Conservation (phyloP, 2,797 vertebrate genomes). For the Denticeps clupeoides region DNA sequence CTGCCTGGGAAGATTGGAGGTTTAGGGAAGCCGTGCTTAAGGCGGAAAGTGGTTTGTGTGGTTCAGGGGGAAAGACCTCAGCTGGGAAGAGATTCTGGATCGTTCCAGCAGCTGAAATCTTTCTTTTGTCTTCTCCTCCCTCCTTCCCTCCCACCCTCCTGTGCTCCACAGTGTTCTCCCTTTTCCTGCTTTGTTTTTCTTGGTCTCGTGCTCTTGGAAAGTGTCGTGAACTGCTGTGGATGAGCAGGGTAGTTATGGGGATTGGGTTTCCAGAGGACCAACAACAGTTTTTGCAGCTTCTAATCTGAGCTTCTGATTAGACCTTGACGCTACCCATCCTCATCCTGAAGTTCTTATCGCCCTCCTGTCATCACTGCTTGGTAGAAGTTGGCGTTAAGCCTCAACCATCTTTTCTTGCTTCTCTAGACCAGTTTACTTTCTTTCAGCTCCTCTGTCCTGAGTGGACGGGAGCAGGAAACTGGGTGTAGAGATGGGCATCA, state of each 20-base stretch:
- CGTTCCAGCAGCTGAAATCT: too few relatives aligned
- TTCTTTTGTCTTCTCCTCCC: neutral
- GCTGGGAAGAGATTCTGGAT: too few relatives aligned
- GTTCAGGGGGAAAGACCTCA: too few relatives aligned
- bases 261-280: neutral
- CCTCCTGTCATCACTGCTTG: too few relatives aligned
- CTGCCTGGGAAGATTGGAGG: too few relatives aligned
- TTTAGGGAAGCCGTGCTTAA: too few relatives aligned
- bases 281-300: neutral
- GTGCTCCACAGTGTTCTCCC: neutral
- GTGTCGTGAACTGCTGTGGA: slow-evolving; percentile 7
- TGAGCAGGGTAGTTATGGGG: neutral
- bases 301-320: neutral
- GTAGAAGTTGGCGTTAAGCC: too few relatives aligned
- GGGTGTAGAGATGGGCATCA: neutral
- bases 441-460: neutral
- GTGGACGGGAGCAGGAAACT: neutral
- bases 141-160: neutral
- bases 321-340: too few relatives aligned
- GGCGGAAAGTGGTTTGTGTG: too few relatives aligned
- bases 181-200: slow-evolving; percentile 11
- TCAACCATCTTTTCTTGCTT: too few relatives aligned
- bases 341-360: too few relatives aligned
- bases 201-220: slow-evolving; percentile 6
- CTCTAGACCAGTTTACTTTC: neutral